phyloP scores from a whole-genome alignment of 2,888 invertebrate species.

The Lochmaea crataegi region DNA sequence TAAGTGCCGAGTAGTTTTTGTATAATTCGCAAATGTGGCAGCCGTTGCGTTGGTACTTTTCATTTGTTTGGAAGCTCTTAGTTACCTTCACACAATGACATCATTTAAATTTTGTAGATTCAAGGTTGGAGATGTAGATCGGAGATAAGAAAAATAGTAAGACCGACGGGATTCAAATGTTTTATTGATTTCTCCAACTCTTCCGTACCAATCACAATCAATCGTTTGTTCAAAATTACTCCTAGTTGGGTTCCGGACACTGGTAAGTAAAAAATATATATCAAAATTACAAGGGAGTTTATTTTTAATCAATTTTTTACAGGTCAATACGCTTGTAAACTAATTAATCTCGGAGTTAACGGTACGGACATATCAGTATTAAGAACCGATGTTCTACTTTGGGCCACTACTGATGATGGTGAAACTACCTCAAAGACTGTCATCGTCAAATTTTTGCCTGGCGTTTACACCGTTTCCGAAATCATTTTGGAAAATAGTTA shows the following conservation, averaged over 20 bases:
- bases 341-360: conserved; percentile 54
- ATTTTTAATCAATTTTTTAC: conserved; percentile 34
- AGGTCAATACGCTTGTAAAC: conserved; percentile 62
- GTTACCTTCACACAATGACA: too few relatives aligned
- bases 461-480: conserved; percentile 54
- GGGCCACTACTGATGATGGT: conserved; percentile 55
- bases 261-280: conserved; percentile 49
- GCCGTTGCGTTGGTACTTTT: too few relatives aligned
- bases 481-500: conserved; percentile 49
- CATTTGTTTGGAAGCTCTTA: too few relatives aligned
- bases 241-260: conserved; percentile 61
- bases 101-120: conserved; percentile 52
- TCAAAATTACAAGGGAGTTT: too few relatives aligned
- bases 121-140: conserved; percentile 58
- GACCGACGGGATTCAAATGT: conserved; percentile 61
- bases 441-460: conserved; percentile 60
- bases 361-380: conserved; percentile 55
- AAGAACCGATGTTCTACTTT: conserved; percentile 58
- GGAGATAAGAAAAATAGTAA: conserved; percentile 51
- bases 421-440: conserved; percentile 55
- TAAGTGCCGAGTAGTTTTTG: too few relatives aligned
- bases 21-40: too few relatives aligned
- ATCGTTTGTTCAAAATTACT: conserved; percentile 59
- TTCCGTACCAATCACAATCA: conserved; percentile 50
- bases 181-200: conserved; percentile 59